phyloP scores from a whole-genome alignment of 2,888 invertebrate genomes.

The Troides aeacus region DNA sequence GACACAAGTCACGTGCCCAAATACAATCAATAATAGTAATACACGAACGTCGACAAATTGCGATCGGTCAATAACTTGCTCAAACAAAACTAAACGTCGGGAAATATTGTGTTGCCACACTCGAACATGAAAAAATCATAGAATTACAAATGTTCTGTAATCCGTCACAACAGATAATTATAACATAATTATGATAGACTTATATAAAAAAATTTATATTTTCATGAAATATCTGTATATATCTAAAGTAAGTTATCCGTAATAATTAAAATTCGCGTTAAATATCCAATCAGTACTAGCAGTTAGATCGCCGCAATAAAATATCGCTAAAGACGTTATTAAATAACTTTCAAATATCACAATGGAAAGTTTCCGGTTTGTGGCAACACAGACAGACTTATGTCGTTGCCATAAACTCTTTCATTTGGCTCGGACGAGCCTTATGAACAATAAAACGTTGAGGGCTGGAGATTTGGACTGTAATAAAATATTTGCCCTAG shows the following conservation, averaged over 20 bases:
- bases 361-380: conserved; percentile 45
- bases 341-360: conserved; percentile 40
- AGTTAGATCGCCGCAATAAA: not conserved
- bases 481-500: conserved; percentile 80
- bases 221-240: not conserved
- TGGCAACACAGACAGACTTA: conserved; percentile 74
- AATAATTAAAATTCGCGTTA: not conserved
- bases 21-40: conserved; percentile 78
- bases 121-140: not conserved
- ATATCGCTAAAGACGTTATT: not conserved
- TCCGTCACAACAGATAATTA: not conserved
- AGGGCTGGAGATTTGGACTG: conserved; percentile 79
- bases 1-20: conserved; percentile 74
- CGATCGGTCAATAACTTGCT: conserved; percentile 74
- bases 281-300: not conserved
- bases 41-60: conserved; percentile 72
- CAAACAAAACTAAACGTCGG: conserved; percentile 60
- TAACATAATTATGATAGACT: not conserved
- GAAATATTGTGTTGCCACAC: conserved; percentile 50
- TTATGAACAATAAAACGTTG: conserved; percentile 80
- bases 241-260: not conserved
- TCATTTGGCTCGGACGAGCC: conserved; percentile 80
- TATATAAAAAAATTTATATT: not conserved
- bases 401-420: conserved; percentile 78
- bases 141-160: not conserved